phyloP scores from a whole-genome alignment of 1,140 invertebrate genomes.

The Plectrocnemia conspersa region DNA sequence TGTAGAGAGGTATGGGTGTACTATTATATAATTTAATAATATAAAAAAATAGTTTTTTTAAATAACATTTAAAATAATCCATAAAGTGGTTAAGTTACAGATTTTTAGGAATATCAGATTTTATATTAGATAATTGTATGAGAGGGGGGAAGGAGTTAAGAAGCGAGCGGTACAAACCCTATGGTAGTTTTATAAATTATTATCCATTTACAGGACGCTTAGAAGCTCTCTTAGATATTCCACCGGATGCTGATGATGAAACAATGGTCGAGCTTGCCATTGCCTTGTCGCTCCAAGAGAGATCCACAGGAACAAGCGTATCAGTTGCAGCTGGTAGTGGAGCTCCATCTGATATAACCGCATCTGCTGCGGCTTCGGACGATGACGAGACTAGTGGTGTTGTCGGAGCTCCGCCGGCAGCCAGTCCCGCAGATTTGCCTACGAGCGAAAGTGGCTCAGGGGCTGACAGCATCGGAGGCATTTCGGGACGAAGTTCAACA shows the following conservation, averaged over 20 bases:
- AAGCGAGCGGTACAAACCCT: too few species aligned
- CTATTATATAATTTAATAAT: too few species aligned
- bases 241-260: slow-evolving; percentile 90
- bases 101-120: too few species aligned
- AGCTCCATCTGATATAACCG: slow-evolving; percentile 38
- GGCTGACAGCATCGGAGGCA: slow-evolving; percentile 86
- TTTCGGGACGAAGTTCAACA: slow-evolving; percentile 83
- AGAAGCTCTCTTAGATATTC: slow-evolving; percentile 82
- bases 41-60: too few species aligned
- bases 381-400: slow-evolving; percentile 92
- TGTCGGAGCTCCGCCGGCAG: slow-evolving; percentile 74
- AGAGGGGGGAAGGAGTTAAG: too few species aligned
- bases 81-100: too few species aligned
- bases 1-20: too few species aligned
- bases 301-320: slow-evolving; percentile 45
- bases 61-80: too few species aligned
- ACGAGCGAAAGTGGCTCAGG: slow-evolving; percentile 84
- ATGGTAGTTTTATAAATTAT: background rate
- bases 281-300: slow-evolving; percentile 85
- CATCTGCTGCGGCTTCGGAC: slow-evolving; percentile 60
- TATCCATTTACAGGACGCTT: slow-evolving; percentile 55
- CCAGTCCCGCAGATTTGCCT: slow-evolving; percentile 68
- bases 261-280: slow-evolving; percentile 95
- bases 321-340: slow-evolving; percentile 36
- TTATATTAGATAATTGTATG: too few species aligned